Base-by-base conservation (phyloP, 2,113 vertebrate species). In the Tiliqua scincoides region DNA sequence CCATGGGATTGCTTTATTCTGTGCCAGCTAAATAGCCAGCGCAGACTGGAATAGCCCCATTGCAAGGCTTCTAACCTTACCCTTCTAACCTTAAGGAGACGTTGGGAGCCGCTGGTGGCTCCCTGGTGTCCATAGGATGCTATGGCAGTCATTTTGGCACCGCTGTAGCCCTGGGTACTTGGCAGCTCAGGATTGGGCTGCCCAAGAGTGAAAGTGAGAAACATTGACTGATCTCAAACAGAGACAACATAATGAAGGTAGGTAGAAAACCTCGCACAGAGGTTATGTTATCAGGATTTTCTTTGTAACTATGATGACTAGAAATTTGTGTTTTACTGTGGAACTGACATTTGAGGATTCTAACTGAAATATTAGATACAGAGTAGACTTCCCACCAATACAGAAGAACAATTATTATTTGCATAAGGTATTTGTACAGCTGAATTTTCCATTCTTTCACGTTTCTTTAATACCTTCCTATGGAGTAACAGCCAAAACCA, bases 401-500 rank as follows among this genome's bases (percentile, higher is more conserved):
- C 79, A 67, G 8, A 12, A 67, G 27, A 81, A 40, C 40, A 78
- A 70, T 70, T 59, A 70, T 4, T 54, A 15, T 30, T 65, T 73
- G n/a, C 7, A 63, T 63, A 52, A 73, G 40, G 61, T 70, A 5
- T 73, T 73, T 74, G 35, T 43, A 32, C 59, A 72, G 74, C 79
- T 70, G 84, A 86, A 79, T 91, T 89, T 37, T 79, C 77, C 86
- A 88, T 67, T 65, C 25, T 80, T 74, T 87, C 82, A 79, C 73
- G 57, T 88, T 93, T 94, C 88, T 87, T 84, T 74, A 79, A 25
- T 68, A 87, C 61, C 35, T 9, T 52, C 27, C 32, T 72, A 40
- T 73, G 68, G 85, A 27, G 17, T 27, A 80, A 73, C 68, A 62
- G 37, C 67, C 67, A 81, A 73, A 81, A 62, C 43, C 37, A 73